Evolutionary conservation across 2,888 invertebrate species (phyloP), one percentile per base, ranked within the genome.

Genomic region (Syrphus vitripennis): DNA sequence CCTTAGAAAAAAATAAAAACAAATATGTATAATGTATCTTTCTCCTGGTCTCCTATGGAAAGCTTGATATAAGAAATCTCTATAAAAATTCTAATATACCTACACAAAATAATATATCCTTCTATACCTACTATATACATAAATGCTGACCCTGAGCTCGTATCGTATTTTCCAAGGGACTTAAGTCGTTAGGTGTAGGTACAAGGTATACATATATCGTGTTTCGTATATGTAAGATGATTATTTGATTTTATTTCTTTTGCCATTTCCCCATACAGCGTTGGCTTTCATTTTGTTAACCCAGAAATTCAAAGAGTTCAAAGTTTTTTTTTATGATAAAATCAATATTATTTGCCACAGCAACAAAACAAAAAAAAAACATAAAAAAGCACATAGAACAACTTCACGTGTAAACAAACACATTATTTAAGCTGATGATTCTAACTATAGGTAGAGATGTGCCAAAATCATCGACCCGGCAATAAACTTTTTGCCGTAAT

Each of bases 401-500:
- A 40, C 26, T 50, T 26, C 29, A 37, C 34, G 42, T 65, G 50
- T 67, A 80, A 74, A 75, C 76, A 63, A 76, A 55, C 65, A 71
- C 45, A 79, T 65, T 57, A 50, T 67, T 71, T 48, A n/a, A 21
- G 77, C 16, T 77, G 70, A 77, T 65, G 34, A 53, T 19, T 65
- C 65, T 65, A 65, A 42, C 16, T 29, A 10, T 63, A 63, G 21
- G 72, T 71, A 82, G 65, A 67, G 65, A 71, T 71, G 55, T 65
- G 82, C 77, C 65, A 82, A 83, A 83, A 61, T 78, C 78, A 61
- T 69, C 78, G 67, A 61, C 78, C 72, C 78, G 78, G 67, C 67
- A 80, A 69, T 72, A 65, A 82, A 82, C 63, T 59, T 77, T 70
- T 82, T 59, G 53, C 29, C 50, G 21, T 72, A 78, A 78, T 83